These are phyloP conservation scores for Vulpes lagopus DNA, from an alignment of 2,113 vertebrate species.

Conservation along the genomic window DNA sequence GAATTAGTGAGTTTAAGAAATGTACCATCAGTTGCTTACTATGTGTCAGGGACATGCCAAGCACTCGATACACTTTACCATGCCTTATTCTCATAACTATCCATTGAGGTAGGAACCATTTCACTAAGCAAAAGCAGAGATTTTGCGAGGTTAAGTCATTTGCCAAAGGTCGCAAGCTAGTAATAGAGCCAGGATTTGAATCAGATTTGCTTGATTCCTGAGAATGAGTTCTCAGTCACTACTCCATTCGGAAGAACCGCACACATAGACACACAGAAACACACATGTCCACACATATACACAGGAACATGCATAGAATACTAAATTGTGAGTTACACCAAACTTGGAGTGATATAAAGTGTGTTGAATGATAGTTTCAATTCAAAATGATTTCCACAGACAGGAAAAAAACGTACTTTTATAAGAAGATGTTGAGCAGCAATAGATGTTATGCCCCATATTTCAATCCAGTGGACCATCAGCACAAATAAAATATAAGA, in stretches of 20 bases:
- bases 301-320: not conserved
- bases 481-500: not conserved
- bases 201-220: not conserved
- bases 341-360: not conserved
- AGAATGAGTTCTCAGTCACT: constrained; percentile 33
- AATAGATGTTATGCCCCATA: not conserved
- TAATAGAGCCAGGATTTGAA: not conserved
- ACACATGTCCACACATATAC: not conserved
- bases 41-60: not conserved
- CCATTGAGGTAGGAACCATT: not conserved
- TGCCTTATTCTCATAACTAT: not conserved
- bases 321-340: not conserved
- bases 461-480: constrained; percentile 1
- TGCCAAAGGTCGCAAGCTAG: not conserved
- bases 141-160: constrained; percentile 23
- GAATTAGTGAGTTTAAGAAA: constrained; percentile 26
- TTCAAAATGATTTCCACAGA: not conserved
- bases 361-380: not conserved
- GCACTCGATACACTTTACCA: not conserved
- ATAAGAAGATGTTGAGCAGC: not conserved
- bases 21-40: not conserved
- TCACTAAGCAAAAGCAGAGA: not conserved
- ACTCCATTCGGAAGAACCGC: not conserved
- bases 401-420: not conserved
- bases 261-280: not conserved